Evolutionary conservation across 2,113 vertebrate genomes (phyloP), one percentile per base, ranked within the genome.

Genomic region (Propithecus coquereli): DNA sequence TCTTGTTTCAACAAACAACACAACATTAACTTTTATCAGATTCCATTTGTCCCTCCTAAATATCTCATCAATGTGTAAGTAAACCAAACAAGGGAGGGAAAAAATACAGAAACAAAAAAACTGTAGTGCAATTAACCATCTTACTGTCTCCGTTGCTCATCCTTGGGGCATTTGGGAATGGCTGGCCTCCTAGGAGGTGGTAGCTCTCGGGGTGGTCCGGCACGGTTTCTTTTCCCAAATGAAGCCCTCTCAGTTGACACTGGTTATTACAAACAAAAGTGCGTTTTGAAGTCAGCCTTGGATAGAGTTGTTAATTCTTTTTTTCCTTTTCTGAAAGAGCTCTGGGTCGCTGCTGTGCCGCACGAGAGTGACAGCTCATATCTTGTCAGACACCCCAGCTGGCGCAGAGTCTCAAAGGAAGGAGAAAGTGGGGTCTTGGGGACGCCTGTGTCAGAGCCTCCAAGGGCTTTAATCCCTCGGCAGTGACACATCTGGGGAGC

Each of bases 401-500:
- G 40, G 23, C 4, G 14, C 32, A 0, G 14, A 73, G 73, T 52
- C 37, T 57, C 8, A 57, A 50, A 10, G 43, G 71, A 90, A 74
- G 37, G 84, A 87, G 74, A 96, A 98, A 94, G 86, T 90, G 77
- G 47, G 63, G 73, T 89, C n/a, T 8, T 13, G 25, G 45, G n/a
- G 77, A 85, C 0, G 84, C n/a, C 68, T 61, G 59, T 86, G 57
- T 82, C 76, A 85, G 52, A 94, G 81, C 18, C 83, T 70, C 40
- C 34, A 23, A 57, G 68, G 45, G 30, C 84, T 96, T 94, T 85
- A 94, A 92, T 97, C 88, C 95, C 82, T 95, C 52, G 17, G 94
- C 66, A 61, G 81, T 96, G 85, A 95, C 92, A 96, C 82, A 96
- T 89, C 87, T 77, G 34, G 52, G 88, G 90, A 96, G 81, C 90